Base-by-base conservation (phyloP, 2,797 vertebrate species). In the Sebastolobus alascanus region DNA sequence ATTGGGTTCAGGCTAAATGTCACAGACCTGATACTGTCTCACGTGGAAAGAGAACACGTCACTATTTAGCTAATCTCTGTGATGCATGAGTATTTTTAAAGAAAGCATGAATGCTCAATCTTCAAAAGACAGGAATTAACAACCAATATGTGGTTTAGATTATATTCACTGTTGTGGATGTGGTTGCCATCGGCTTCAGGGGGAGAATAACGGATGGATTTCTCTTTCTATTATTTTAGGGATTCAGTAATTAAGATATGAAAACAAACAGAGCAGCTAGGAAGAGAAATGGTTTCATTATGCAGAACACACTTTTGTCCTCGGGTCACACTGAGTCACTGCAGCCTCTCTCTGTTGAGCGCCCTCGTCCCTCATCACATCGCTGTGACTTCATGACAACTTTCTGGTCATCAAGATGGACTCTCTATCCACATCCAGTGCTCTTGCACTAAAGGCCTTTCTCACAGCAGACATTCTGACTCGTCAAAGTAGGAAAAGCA, bases 141-240 rank as follows among this genome's bases (percentile, higher is more conserved):
- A 76, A 56, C 9, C 73, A 75, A 46, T 74, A 46, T 40, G 12
- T 9, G 92, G 77, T 90, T 93, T 90, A 86, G 65, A 90, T 90
- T 89, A 85, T 78, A 67, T 10, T 22, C 63, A 58, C 68, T 87
- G 78, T 79, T 90, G 72, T 92, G 82, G 83, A 77, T 79, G 75
- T 86, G 7, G 73, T 90, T 86, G 75, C 78, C 73, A 87, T 29
- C 16, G 5, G 33, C 60, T 68, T 79, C 52, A 40, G 56, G 31
- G 31, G 52, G 54, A 79, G 27, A 72, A 65, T 27, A 75, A 74
- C 72, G n/a, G 60, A 79, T 75, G 2, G 20, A 77, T 89, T 87
- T 78, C 58, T 66, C 56, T 50, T 43, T 85, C 64, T 84, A 16
- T 79, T 85, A 73, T 27, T 78, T 50, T 77, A 79, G 40, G 68